A percentile compares a stretch with the other conserved stretches of the same genome.
Evolutionary conservation across 2,888 invertebrate species (phyloP).

Genomic region (Macaria liturata): DNA sequence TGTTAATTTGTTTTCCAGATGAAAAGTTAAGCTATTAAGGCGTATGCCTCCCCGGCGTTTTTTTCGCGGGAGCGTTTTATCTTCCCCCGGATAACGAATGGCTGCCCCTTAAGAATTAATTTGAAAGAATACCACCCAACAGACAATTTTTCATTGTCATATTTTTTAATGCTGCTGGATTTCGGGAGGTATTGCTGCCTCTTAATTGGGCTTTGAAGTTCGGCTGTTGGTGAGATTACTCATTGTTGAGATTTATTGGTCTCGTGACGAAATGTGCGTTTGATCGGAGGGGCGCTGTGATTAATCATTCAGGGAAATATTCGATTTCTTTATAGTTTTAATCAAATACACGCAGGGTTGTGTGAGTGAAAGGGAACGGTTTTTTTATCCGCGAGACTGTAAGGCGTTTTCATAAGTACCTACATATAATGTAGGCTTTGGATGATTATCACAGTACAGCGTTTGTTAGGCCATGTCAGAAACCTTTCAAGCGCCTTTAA

Average conservation of each 20-base stretch:
- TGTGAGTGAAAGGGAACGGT: not conserved
- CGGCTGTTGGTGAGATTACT: conserved; percentile 44
- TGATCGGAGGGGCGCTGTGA: conserved; percentile 7
- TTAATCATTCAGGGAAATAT: not conserved
- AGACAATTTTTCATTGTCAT: conserved; percentile 66
- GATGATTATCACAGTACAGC: no score
- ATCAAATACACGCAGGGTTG: not conserved
- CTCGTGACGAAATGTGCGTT: conserved; percentile 15
- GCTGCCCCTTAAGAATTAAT: conserved; percentile 72
- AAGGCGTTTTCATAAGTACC: no score
- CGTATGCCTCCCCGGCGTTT: conserved; percentile 57
- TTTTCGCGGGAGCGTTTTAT: conserved; percentile 60
- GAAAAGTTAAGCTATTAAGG: conserved; percentile 82
- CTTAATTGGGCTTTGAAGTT: conserved; percentile 60
- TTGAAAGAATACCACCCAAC: conserved; percentile 46
- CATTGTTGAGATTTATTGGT: conserved; percentile 37
- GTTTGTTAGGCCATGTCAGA: no score
- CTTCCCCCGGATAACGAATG: conserved; percentile 52
- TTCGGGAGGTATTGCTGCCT: conserved; percentile 48
- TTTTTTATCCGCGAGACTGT: no score
- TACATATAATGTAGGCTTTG: no score
- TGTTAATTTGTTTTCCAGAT: conserved; percentile 78
- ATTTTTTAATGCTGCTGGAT: conserved; percentile 34
- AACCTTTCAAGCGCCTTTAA: no score
- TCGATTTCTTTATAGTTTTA: no score